A percentile compares a stretch with the other conserved stretches of the same genome.
phyloP scores from a whole-genome alignment of 2,888 invertebrate species.

The Agrochola litura region DNA sequence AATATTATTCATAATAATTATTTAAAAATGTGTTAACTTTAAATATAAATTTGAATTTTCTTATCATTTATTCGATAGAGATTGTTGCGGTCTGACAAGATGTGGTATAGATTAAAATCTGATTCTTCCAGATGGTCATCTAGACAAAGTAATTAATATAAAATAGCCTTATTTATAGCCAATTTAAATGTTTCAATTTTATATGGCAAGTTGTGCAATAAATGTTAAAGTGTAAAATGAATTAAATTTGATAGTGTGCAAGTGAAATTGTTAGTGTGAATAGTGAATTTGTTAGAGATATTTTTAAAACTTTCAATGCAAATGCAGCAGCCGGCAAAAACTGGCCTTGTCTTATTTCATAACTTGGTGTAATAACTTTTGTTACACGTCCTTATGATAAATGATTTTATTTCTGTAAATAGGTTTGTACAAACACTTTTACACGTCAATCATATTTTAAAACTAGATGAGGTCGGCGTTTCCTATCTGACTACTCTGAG shows the following conservation, averaged over 20 bases:
- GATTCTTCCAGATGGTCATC: constrained; percentile 9
- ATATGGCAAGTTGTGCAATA: not conserved
- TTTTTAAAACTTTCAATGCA: too few species aligned
- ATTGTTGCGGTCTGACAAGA: constrained; percentile 1
- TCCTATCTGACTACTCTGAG: too few species aligned
- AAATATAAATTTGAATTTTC: not conserved
- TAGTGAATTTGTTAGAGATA: not conserved
- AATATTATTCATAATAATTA: not conserved
- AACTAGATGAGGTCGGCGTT: too few species aligned
- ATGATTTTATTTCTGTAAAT: too few species aligned
- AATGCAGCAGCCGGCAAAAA: too few species aligned
- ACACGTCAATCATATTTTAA: too few species aligned
- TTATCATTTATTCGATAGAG: constrained; percentile 6
- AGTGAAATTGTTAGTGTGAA: not conserved
- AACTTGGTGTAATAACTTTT: too few species aligned
- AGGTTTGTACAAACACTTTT: too few species aligned
- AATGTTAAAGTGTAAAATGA: not conserved
- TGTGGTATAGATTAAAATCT: constrained; percentile 33
- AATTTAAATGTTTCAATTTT: not conserved
- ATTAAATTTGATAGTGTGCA: not conserved
- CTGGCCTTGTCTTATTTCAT: too few species aligned
- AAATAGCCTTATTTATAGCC: not conserved
- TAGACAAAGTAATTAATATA: constrained; percentile 38
- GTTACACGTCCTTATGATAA: too few species aligned
- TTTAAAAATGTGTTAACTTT: not conserved